Evolutionary conservation across 92 coral and sea anemone species (phyloP), one percentile per base, ranked within the genome.

Genomic region (Parazoanthus darwini): DNA sequence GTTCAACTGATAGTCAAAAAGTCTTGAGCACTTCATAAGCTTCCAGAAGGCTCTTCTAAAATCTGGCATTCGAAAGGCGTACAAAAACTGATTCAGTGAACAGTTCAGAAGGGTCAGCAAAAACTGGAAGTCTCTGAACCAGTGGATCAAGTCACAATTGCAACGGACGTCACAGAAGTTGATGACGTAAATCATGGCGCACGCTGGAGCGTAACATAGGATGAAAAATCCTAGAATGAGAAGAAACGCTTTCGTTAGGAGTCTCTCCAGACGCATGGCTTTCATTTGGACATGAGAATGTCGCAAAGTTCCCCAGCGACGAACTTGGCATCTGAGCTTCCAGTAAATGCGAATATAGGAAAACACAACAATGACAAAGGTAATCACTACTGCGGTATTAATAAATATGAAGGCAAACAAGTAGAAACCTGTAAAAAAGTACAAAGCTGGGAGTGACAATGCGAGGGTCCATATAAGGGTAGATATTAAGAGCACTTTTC

Each of bases 11-110:
- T 84, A 84, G 36, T 44, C 79, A 84, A 44, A 84, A 33, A 65
- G 38, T 38, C 77, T 82, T 5, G 87, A 84, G 58, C 87, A 84
- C 63, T 84, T 84, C 78, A 84, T 23, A 15, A 84, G 29, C 66
- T 84, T 84, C 78, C 87, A 72, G 37, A 92, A 85, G 3, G 94
- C 96, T 86, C 86, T 87, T 65, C 94, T 91, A 76, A 94, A 94
- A 74, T 67, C 79, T 4, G 95, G 93, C 95, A 92, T 92, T 39
- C 97, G 79, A 93, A 86, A 89, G 2, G 97, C 97, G 89, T 94
- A 94, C 74, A 94, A 81, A 66, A 94, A 94, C 92, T 94, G 97
- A 38, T 94, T 94, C 37, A 92, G 26, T n/a, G 94, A 89, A 72
- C 97, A 94, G 51, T 92, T 94, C 72, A 94, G 87, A 42, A 94